Evolutionary conservation across 2,113 vertebrate species (phyloP).

Genomic region (Lonchura striata): DNA sequence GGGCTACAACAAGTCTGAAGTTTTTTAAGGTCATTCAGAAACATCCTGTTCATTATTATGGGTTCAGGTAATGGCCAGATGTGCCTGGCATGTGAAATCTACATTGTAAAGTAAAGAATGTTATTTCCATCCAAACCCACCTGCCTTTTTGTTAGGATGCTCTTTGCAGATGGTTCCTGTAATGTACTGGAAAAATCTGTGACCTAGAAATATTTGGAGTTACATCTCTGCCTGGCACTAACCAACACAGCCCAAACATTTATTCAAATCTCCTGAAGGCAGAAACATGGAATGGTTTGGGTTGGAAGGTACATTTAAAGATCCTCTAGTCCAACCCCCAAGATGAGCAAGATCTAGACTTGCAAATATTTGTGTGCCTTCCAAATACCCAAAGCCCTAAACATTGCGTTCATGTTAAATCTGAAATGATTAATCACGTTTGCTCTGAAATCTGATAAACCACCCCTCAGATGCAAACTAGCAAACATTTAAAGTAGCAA

Average conservation of each 20-base stretch:
- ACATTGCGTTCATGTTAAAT: neutral
- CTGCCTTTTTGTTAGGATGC: neutral
- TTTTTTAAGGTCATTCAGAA: neutral
- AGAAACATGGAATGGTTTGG: neutral
- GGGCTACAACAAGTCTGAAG: neutral
- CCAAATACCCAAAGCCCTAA: neutral
- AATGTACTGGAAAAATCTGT: neutral
- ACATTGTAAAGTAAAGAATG: neutral
- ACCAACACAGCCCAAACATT: fast-evolving
- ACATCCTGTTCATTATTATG: neutral
- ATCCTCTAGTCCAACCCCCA: neutral
- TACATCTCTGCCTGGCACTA: neutral
- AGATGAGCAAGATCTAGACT: neutral
- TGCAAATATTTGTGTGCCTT: neutral
- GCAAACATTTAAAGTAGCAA: neutral
- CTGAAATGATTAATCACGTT: fast-evolving
- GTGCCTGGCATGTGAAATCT: neutral
- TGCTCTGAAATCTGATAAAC: neutral
- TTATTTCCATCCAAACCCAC: neutral
- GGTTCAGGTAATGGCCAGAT: neutral
- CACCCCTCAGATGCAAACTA: neutral
- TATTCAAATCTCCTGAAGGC: neutral
- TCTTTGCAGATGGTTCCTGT: neutral
- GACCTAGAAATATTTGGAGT: neutral
- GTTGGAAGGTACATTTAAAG: neutral